phyloP scores from a whole-genome alignment of 2,113 vertebrate species.

The Fulmarus glacialis region DNA sequence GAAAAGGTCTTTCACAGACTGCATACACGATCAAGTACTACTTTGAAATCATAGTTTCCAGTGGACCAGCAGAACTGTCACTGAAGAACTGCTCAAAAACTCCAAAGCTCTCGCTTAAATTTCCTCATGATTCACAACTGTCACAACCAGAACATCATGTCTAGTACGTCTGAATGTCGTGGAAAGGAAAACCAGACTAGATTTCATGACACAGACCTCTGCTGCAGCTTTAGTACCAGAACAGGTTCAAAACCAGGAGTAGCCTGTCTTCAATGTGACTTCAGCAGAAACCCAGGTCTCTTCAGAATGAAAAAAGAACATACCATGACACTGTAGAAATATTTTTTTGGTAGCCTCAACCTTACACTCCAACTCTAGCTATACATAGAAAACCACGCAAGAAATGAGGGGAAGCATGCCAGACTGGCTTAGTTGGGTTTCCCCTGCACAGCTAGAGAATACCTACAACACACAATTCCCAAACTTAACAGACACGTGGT shows the following conservation, averaged over 20 bases:
- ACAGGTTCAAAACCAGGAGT: neutral
- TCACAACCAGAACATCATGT: neutral
- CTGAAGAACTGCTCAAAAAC: slow-evolving; percentile 12
- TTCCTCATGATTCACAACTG: neutral
- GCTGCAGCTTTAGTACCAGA: neutral
- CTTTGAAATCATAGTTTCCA: neutral
- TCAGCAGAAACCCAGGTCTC: neutral
- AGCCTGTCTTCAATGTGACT: neutral
- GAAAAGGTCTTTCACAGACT: slow-evolving; percentile 18
- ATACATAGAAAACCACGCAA: accelerated
- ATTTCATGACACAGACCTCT: neutral
- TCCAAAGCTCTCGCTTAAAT: slow-evolving; percentile 28
- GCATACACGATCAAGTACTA: neutral
- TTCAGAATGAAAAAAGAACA: neutral
- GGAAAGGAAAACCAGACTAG: neutral
- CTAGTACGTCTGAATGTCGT: neutral
- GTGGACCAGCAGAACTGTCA: slow-evolving; percentile 10
- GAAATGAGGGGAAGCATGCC: neutral
- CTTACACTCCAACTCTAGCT: neutral
- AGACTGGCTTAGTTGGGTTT: neutral
- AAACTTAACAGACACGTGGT: neutral
- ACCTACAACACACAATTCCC: neutral
- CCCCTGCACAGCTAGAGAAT: neutral
- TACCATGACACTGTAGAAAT: neutral
- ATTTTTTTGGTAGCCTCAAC: neutral